Conservation (phyloP, 2,888 invertebrate species). For the Pseudococcus longispinus region DNA sequence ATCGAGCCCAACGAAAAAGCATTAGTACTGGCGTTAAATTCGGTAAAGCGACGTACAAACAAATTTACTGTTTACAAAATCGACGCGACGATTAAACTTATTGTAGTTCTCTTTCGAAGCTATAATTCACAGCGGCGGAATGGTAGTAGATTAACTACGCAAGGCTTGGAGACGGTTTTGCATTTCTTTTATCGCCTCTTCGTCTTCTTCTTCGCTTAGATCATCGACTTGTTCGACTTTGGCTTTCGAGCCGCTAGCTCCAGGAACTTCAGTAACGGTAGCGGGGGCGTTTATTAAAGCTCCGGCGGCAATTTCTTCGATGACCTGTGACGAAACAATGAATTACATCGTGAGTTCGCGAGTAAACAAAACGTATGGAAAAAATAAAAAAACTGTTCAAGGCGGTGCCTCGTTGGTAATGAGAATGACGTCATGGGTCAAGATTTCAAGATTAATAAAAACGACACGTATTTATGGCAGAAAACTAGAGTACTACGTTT, state of each 20-base stretch:
- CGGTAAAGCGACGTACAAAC: neutral
- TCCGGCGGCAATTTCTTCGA: constrained; percentile 90
- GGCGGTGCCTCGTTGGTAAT: neutral
- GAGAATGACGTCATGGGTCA: neutral
- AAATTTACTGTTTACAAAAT: constrained; percentile 23
- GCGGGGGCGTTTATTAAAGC: constrained; percentile 90
- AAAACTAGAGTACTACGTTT: neutral
- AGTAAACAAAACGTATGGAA: neutral
- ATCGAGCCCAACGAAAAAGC: neutral
- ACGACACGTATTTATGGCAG: neutral
- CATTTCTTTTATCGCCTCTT: constrained; percentile 88
- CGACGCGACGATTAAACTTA: neutral
- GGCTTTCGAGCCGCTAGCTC: constrained; percentile 71
- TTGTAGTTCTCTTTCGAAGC: neutral
- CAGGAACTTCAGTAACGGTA: constrained; percentile 65
- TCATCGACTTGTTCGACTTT: constrained; percentile 68
- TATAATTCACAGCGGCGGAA: neutral
- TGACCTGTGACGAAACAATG: constrained; percentile 64
- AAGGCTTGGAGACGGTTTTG: constrained; percentile 85
- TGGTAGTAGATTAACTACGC: constrained; percentile 71
- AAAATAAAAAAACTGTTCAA: neutral
- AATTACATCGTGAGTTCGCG: neutral
- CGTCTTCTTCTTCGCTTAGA: constrained; percentile 70
- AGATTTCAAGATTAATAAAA: neutral
- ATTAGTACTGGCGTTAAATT: constrained; percentile 11